Base-by-base conservation (phyloP, 2,113 vertebrate species). In the Catharus minimus region DNA sequence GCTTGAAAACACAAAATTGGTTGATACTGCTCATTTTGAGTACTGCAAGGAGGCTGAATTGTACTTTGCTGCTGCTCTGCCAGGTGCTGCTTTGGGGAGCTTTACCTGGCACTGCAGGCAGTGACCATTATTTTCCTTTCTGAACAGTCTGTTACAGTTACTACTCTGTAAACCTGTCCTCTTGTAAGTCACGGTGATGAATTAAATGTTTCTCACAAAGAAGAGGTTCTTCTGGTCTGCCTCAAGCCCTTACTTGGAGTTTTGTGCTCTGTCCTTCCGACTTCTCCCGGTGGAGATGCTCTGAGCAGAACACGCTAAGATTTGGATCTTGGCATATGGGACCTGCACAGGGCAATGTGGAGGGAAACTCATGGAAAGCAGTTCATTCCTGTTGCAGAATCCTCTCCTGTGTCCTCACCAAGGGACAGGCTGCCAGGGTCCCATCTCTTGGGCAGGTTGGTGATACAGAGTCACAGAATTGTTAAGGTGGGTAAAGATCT, bases 181-280 rank as follows among this genome's bases (percentile, higher is more conserved):
- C 92, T 86, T 94, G 91, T 94, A 91, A 89, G 62, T 95, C 91
- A 61, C 94, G 57, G 93, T 96, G 93, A 95, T 94, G 76, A 92
- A 96, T 95, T 96, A 95, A 95, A 96, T 92, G 92, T 95, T 93
- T 94, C 94, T 96, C 85, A 91, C 73, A 88, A 91, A 89, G 32
- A 1, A 32, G 81, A 91, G 61, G 2, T 53, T 86, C 64, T 44
- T 52, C 47, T 77, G 4, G 76, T 89, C 61, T 88, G 61, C 17
- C 0, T 88, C 52, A 5, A 76, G 79, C 46, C 33, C 61, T 49
- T 15, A 0, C 43, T 39, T 66, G 61, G 5, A 18, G 32, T 33
- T 43, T 28, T 68, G 58, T 82, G 60, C 79, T 55, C 7, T 44
- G 38, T n/a, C 43, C 52, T 60, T 91, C 28, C 27, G 71, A 20